Evolutionary conservation across 2,797 vertebrate species (phyloP), one percentile per base, ranked within the genome.

Genomic region (Malurus leucopterus): DNA sequence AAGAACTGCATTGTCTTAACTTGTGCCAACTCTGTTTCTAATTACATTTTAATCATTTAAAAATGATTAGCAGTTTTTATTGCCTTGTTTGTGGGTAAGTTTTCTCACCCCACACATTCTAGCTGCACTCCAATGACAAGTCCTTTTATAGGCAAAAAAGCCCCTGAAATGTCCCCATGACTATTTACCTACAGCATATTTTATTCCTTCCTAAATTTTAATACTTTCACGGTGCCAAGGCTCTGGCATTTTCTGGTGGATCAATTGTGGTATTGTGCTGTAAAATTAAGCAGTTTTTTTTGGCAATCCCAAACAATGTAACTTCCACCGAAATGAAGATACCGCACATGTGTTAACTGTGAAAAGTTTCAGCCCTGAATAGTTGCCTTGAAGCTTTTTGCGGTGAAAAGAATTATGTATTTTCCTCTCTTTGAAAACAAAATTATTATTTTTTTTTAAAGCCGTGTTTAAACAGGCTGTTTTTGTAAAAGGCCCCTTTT

Each of bases 21-120:
- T 95, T 91, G 89, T 92, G 93, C 94, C 92, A 95, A 91, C 94
- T 93, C 93, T 93, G 95, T 89, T 95, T 95, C 93, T 94, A 94
- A 94, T 95, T 95, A 93, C 89, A 88, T 93, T 95, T 93, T 92
- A 95, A 94, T 95, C 94, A 94, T 94, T 95, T 94, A 93, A 93
- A 95, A 95, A 95, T 94, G 93, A 95, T 95, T 94, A 94, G 91
- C 91, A 93, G 94, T 89, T 95, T 93, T 95, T 94, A 93, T 91
- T 93, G 92, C 94, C 94, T 93, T 93, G 95, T 94, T 93, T 95
- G 93, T 89, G 94, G 94, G 94, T 92, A 88, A 88, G 93, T 94
- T 95, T 95, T 94, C 92, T 94, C 91, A 94, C 93, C 91, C 94
- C 94, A 95, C 89, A 91, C 93, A 82, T 95, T 92, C 94, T 93